phyloP scores from a whole-genome alignment of 2,797 vertebrate genomes.

The Gallinago nigripennis region DNA sequence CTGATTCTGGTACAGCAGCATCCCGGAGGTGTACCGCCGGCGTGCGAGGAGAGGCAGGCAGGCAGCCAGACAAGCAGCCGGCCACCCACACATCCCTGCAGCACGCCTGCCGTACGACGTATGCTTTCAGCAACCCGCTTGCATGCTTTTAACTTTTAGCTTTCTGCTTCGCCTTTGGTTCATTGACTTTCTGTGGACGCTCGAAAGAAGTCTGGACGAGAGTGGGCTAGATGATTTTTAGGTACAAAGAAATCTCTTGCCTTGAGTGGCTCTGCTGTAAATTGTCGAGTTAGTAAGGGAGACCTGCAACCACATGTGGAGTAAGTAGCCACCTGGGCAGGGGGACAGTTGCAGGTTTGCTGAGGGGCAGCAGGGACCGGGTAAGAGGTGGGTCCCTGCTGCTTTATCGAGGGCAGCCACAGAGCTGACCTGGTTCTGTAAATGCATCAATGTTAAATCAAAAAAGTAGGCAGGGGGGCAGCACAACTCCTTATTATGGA shows the following conservation, averaged over 20 bases:
- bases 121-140: background rate
- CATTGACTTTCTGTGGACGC: background rate
- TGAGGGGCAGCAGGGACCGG: background rate
- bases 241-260: background rate
- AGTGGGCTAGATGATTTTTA: background rate
- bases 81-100: slow-evolving; percentile 54
- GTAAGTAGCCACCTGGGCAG: background rate
- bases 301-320: background rate
- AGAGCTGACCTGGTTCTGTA: background rate
- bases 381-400: background rate
- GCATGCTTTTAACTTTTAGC: background rate
- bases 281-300: background rate
- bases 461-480: background rate
- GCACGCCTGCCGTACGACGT: background rate
- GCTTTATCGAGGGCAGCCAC: background rate
- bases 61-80: slow-evolving; percentile 6
- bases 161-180: background rate
- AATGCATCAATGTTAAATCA: background rate
- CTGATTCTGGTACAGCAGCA: background rate
- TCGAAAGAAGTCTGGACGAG: rapidly evolving
- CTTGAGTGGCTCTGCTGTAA: background rate
- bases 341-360: background rate
- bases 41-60: background rate
- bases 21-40: slow-evolving; percentile 1
- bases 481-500: background rate